Conservation (phyloP, 92 coral and sea anemone genomes). For the Epizoanthus stellaris region DNA sequence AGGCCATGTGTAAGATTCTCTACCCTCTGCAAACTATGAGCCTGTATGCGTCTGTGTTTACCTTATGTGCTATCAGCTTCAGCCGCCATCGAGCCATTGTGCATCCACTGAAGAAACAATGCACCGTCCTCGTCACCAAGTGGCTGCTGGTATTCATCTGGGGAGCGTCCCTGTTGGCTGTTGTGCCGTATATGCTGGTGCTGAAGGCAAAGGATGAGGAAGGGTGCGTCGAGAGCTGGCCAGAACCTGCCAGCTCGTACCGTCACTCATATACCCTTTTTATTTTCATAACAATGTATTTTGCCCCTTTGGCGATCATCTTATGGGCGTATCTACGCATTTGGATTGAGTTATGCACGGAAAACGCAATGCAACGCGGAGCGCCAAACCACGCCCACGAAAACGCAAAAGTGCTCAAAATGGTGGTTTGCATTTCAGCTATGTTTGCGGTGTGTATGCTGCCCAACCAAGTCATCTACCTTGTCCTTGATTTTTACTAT, state of each 20-base stretch:
- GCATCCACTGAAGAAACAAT: conserved; percentile 70
- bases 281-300: conserved; percentile 64
- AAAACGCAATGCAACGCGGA: conserved; percentile 22
- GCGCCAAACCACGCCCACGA: conserved; percentile 55
- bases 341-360: conserved; percentile 55
- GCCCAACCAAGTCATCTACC: conserved; percentile 77
- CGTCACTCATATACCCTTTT: conserved; percentile 57
- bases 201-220: conserved; percentile 57
- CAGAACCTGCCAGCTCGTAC: conserved; percentile 57
- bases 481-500: conserved; percentile 61
- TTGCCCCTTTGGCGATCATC: conserved; percentile 64
- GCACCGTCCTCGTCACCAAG: conserved; percentile 61
- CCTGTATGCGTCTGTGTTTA: conserved; percentile 76
- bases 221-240: conserved; percentile 73
- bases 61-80: conserved; percentile 71
- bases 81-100: conserved; percentile 82
- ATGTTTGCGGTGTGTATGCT: conserved; percentile 74
- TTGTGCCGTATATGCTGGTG: conserved; percentile 66
- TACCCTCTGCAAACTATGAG: conserved; percentile 85
- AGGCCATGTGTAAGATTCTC: conserved; percentile 58
- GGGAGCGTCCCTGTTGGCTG: conserved; percentile 65
- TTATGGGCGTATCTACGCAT: conserved; percentile 74
- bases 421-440: conserved; percentile 70
- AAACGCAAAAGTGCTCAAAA: conserved; percentile 69
- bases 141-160: conserved; percentile 60